phyloP scores from a whole-genome alignment of 2,797 vertebrate genomes.

The Sciaenops ocellatus region DNA sequence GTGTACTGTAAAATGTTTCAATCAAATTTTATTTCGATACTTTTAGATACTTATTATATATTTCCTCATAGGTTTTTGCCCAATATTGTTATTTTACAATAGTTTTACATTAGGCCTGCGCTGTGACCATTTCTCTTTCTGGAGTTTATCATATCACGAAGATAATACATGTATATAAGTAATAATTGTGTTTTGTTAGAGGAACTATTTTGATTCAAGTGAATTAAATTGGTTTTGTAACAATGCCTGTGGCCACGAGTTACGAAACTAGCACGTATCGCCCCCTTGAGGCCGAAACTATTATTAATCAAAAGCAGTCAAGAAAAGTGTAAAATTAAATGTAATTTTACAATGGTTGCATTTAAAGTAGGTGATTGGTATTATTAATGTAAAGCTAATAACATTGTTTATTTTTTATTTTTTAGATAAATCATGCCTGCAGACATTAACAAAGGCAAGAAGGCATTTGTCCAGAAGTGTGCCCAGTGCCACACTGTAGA shows the following conservation, averaged over 20 bases:
- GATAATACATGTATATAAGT: rapidly evolving
- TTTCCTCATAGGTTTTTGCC: background rate
- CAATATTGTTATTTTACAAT: background rate
- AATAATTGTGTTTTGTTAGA: rapidly evolving
- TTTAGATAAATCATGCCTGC: conserved; percentile 78
- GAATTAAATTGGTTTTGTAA: conserved; percentile 30
- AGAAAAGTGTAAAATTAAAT: background rate
- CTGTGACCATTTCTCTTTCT: background rate
- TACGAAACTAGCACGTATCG: conserved; percentile 25
- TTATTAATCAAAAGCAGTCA: background rate
- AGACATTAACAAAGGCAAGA: conserved; percentile 86
- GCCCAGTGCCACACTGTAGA: conserved; percentile 89
- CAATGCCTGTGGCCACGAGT: background rate
- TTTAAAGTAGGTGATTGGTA: background rate
- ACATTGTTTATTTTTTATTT: background rate
- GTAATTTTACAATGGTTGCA: background rate
- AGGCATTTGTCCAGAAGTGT: conserved; percentile 89
- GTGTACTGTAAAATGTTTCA: background rate
- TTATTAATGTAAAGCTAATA: background rate
- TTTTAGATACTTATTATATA: background rate
- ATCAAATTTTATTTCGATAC: too few relatives aligned
- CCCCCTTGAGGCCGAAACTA: conserved; percentile 48
- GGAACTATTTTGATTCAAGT: background rate
- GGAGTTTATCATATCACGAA: background rate
- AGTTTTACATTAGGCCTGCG: background rate